phyloP scores from a whole-genome alignment of 92 coral and sea anemone genomes.

The Metridium senile region DNA sequence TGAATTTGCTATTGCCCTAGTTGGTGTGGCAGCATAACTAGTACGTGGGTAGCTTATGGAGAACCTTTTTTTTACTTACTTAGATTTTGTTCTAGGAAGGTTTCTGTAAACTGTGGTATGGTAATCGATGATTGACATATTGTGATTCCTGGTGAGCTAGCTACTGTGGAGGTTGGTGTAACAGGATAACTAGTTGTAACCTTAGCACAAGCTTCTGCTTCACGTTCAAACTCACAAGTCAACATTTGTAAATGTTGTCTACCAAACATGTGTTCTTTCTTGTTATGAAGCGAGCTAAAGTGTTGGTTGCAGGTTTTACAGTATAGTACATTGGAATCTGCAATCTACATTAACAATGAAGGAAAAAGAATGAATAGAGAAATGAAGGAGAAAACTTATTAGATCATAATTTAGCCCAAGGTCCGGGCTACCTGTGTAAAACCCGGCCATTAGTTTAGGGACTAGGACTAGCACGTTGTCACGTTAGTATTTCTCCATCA shows the following conservation, averaged over 20 bases:
- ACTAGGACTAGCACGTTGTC: no score
- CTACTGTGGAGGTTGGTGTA: not conserved
- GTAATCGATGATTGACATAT: conserved; percentile 6
- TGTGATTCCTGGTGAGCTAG: not conserved
- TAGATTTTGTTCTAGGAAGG: conserved; percentile 79
- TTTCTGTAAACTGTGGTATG: conserved; percentile 81
- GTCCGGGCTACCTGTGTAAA: no score
- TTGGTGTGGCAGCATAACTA: no score
- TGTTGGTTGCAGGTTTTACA: conserved; percentile 88
- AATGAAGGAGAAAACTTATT: not conserved
- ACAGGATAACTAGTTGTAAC: conserved; percentile 17
- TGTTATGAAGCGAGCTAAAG: conserved; percentile 92
- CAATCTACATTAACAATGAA: conserved; percentile 46
- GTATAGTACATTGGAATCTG: conserved; percentile 67
- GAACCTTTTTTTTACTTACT: conserved; percentile 42
- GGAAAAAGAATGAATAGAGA: not conserved
- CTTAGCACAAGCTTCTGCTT: conserved; percentile 69
- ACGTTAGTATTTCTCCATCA: no score
- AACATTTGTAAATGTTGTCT: conserved; percentile 86
- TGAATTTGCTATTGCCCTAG: no score
- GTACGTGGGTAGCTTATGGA: not conserved
- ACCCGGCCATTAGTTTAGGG: no score
- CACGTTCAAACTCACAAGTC: conserved; percentile 90
- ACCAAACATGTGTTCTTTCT: conserved; percentile 86
- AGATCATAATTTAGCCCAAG: no score